Percentiles rank a stretch among this genome's conserved stretches.
Evolutionary conservation across 2,888 invertebrate genomes (phyloP).

Genomic region (Netelia inedita): DNA sequence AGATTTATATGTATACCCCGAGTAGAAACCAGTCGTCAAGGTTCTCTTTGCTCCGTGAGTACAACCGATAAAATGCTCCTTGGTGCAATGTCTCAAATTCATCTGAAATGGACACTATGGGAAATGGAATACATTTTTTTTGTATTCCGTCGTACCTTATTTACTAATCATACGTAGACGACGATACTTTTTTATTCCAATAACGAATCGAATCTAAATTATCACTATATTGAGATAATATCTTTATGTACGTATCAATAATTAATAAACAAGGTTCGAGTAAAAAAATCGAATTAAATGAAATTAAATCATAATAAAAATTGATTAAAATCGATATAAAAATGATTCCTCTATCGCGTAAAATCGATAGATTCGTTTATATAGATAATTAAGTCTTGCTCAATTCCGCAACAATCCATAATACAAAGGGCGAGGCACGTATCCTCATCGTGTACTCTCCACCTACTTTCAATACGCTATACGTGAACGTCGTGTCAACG

Average conservation of each 20-base stretch:
- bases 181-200: neutral
- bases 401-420: neutral
- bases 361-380: neutral
- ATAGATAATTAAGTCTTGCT: neutral
- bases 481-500: conserved; percentile 60
- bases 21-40: conserved; percentile 40
- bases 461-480: conserved; percentile 39
- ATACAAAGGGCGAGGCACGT: conserved; percentile 48
- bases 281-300: neutral
- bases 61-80: conserved; percentile 13
- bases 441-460: conserved; percentile 13
- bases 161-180: neutral
- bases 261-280: too few relatives aligned
- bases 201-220: neutral
- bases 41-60: neutral
- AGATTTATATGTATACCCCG: conserved; percentile 17
- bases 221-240: neutral
- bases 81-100: conserved; percentile 38
- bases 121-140: neutral
- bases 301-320: neutral
- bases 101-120: conserved; percentile 26
- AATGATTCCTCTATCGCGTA: neutral
- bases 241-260: too few relatives aligned
- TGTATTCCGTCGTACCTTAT: conserved; percentile 2
- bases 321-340: neutral